Conservation (phyloP, 2,888 invertebrate species). For the Melanotus villosus region DNA sequence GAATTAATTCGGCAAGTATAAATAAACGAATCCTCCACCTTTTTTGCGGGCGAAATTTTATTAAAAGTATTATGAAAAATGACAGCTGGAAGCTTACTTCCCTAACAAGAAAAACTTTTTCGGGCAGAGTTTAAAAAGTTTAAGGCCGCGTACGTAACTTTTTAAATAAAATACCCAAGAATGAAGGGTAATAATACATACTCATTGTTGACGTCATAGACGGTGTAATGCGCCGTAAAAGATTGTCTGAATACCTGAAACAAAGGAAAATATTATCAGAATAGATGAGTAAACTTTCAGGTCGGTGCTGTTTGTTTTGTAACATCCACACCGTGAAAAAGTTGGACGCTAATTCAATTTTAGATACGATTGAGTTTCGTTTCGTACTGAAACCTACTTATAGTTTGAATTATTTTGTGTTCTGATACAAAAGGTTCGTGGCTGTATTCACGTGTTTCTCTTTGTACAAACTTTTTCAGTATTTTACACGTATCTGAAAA, state of each 20-base stretch:
- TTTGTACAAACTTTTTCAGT: too few relatives aligned
- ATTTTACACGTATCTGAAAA: too few relatives aligned
- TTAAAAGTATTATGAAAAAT: conserved; percentile 20
- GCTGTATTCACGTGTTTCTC: too few relatives aligned
- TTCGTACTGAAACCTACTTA: background rate
- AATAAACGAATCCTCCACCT: too few relatives aligned
- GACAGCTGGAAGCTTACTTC: background rate
- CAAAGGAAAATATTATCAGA: conserved; percentile 52
- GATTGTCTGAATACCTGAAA: conserved; percentile 88
- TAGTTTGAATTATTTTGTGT: background rate
- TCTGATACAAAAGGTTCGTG: too few relatives aligned
- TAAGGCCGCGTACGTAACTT: conserved; percentile 10
- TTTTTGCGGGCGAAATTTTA: background rate
- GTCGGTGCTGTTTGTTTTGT: background rate
- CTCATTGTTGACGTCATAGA: conserved; percentile 94
- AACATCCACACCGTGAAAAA: conserved; percentile 4
- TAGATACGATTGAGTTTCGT: conserved; percentile 1
- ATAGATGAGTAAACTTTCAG: conserved; percentile 39
- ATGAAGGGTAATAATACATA: conserved; percentile 71
- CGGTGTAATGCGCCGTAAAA: conserved; percentile 90
- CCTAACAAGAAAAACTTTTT: conserved; percentile 4
- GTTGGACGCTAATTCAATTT: background rate
- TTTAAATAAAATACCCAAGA: conserved; percentile 25
- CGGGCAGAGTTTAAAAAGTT: conserved; percentile 15
- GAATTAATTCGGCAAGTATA: too few relatives aligned